Evolutionary conservation across 2,888 invertebrate species (phyloP), one percentile per base, ranked within the genome.

Genomic region (Lasioglossum oenotherae): DNA sequence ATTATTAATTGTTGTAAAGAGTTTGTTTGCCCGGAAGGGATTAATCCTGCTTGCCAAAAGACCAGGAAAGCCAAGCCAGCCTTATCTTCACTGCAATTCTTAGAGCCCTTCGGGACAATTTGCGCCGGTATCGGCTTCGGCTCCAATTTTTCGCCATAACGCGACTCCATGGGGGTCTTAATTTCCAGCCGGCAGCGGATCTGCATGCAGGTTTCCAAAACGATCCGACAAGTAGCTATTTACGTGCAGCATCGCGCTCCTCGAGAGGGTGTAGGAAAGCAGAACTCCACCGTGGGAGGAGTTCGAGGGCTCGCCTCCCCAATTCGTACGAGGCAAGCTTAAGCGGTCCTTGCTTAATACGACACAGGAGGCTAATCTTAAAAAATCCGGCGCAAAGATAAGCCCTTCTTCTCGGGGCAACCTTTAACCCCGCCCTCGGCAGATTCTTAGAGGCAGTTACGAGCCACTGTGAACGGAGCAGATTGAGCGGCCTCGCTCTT

Each of bases 221-320:
- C 92, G 93, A 94, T 93, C 94, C 94, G 95, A 94, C 94, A 95
- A 95, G 94, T 95, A 95, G 94, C 94, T 94, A 95, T 95, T 95
- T 94, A 94, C 92, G 94, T 94, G 94, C 91, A 86, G 81, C 78
- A 78, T 84, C 87, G 87, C 74, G 82, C 80, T 80, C 84, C 85
- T 84, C 85, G 83, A 85, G 86, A 87, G 86, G 83, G 85, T 84
- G 84, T 83, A 46, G 86, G 79, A 81, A 27, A 23, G 72, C 14
- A 49, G 74, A 75, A 76, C 31, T n/a, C n/a, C 31, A n/a, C 49
- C 44, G 74, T 49, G 67, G 35, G 72, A 71, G 78, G 72, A 64
- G 80, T 44, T 27, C 44, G 74, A 75, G 75, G 76, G 81, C 69
- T 78, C 77, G 85, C 75, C 81, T 73, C 88, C 88, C 89, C 86